Percentiles rank a stretch among this genome's conserved stretches.
phyloP scores from a whole-genome alignment of 2,797 vertebrate species.

The Enteromius mattozi region DNA sequence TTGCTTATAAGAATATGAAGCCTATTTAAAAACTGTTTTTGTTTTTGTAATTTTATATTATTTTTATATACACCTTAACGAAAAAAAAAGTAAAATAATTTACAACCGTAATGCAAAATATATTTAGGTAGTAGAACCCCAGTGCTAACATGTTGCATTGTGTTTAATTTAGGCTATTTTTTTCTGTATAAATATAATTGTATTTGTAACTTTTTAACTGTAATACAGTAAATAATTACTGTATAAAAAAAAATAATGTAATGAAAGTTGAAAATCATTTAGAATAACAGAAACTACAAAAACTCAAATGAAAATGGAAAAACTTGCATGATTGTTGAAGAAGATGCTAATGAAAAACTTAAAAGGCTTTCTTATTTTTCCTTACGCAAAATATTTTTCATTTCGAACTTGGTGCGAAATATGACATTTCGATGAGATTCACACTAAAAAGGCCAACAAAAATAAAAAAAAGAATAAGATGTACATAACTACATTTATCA shows the following conservation, averaged over 20 bases:
- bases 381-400: background rate
- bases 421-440: background rate
- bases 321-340: background rate
- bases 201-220: background rate
- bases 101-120: too few species aligned
- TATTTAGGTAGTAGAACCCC: background rate
- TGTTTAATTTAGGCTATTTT: background rate
- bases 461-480: conserved; percentile 7
- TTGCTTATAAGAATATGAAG: background rate
- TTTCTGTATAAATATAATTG: background rate
- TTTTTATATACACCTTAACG: background rate
- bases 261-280: background rate
- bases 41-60: background rate
- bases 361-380: background rate
- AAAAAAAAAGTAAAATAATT: background rate
- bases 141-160: background rate
- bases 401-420: background rate
- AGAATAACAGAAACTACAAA: background rate
- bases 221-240: conserved; percentile 24
- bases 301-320: background rate
- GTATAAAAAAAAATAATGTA: background rate
- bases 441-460: conserved; percentile 30
- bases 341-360: background rate
- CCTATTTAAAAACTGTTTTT: background rate
- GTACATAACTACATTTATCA: conserved; percentile 36